These are phyloP conservation scores for Characodon lateralis DNA, from an alignment of 2,797 vertebrate genomes.

Conservation along the genomic window DNA sequence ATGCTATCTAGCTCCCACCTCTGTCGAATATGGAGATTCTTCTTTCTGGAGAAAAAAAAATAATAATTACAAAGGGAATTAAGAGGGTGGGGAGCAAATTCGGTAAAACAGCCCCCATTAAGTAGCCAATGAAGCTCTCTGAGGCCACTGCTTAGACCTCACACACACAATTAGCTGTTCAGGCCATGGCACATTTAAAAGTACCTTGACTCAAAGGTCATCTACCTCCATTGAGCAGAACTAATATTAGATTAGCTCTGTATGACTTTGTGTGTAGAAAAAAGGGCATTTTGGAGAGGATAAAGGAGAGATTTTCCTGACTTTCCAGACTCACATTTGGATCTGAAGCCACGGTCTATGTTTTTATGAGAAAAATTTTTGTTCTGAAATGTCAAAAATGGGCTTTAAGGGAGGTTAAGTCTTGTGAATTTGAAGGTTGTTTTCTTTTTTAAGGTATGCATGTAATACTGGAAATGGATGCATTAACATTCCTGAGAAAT, in stretches of 20 bases:
- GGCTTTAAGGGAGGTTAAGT: background rate
- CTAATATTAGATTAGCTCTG: constrained; percentile 68
- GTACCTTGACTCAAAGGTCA: constrained; percentile 64
- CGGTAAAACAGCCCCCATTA: constrained; percentile 70
- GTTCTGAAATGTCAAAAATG: constrained; percentile 3
- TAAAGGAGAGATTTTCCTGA: constrained; percentile 38
- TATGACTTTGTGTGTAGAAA: constrained; percentile 36
- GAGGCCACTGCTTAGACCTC: constrained; percentile 49
- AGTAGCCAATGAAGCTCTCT: constrained; percentile 65
- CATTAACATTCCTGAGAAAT: background rate
- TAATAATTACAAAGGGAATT: constrained; percentile 57
- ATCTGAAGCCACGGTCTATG: constrained; percentile 22
- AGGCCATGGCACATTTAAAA: constrained; percentile 57
- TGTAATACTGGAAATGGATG: background rate
- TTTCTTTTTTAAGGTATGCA: background rate
- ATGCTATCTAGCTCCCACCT: constrained; percentile 55
- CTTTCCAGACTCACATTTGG: constrained; percentile 16
- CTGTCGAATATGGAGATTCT: constrained; percentile 29
- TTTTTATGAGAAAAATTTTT: constrained; percentile 8
- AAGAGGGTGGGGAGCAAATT: constrained; percentile 31
- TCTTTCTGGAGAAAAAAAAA: constrained; percentile 50
- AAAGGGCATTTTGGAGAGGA: constrained; percentile 28
- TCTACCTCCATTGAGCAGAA: constrained; percentile 65
- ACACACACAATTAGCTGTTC: constrained; percentile 69
- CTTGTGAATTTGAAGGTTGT: background rate